Percentiles rank a stretch among this genome's conserved stretches.
Evolutionary conservation across 2,797 vertebrate species (phyloP).

Genomic region (Heteromormyrus szaboi): DNA sequence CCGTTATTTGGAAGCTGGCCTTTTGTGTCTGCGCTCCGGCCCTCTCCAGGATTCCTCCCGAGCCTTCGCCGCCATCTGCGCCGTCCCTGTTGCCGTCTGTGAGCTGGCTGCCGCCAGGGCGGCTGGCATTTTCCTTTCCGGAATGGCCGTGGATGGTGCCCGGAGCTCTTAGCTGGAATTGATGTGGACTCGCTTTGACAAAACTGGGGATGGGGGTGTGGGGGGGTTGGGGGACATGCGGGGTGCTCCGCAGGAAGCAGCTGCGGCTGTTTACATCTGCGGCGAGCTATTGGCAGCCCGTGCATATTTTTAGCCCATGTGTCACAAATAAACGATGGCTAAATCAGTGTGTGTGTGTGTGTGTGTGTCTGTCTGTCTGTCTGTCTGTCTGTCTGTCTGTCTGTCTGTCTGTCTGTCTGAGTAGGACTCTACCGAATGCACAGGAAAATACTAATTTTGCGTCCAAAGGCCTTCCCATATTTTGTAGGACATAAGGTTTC

Average conservation of each 20-base stretch:
- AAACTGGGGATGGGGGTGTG: neutral
- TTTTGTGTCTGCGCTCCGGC: slow-evolving; percentile 63
- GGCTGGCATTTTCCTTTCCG: slow-evolving; percentile 63
- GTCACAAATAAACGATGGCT: slow-evolving; percentile 7
- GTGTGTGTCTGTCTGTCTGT: neutral
- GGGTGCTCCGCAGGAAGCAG: neutral
- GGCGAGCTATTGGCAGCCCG: slow-evolving; percentile 30
- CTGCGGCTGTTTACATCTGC: slow-evolving; percentile 9
- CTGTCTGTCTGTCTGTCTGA: neutral
- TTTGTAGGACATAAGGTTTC: slow-evolving; percentile 1
- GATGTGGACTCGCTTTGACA: slow-evolving; percentile 23
- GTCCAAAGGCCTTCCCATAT: neutral
- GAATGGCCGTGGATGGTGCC: slow-evolving; percentile 33
- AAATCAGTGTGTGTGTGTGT: neutral
- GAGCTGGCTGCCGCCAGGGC: slow-evolving; percentile 66
- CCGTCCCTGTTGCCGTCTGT: slow-evolving; percentile 70
- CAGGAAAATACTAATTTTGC: neutral
- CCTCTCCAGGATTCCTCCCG: slow-evolving; percentile 75
- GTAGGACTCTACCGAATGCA: neutral
- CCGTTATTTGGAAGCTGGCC: slow-evolving; percentile 68
- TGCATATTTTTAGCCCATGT: slow-evolving; percentile 51
- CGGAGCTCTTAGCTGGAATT: slow-evolving; percentile 31
- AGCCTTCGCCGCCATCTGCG: slow-evolving; percentile 77
- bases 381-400: neutral
- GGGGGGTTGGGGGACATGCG: neutral